Evolutionary conservation across 2,113 vertebrate genomes (phyloP), one percentile per base, ranked within the genome.

Genomic region (Paralichthys olivaceus): DNA sequence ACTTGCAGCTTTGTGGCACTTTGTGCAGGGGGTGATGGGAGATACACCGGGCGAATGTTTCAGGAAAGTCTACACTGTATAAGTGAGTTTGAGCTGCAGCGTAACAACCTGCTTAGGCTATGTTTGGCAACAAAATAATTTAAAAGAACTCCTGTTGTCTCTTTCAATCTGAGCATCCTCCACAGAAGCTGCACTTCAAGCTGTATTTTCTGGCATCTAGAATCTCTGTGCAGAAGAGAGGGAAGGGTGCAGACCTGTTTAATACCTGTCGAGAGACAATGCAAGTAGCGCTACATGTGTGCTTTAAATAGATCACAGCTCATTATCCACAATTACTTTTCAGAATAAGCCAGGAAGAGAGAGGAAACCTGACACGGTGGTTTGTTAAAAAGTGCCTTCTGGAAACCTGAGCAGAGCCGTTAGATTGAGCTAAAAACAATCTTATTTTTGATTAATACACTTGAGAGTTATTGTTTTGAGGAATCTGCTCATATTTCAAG

Each of bases 241-340:
- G 4, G 14, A 83, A 58, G 70, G 67, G 66, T 72, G 47, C 47
- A 25, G 64, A 67, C 61, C 62, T 47, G 13, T 58, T 28, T 20
- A 74, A 71, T 75, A 81, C 79, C 74, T 84, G 87, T 76, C 75
- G 5, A 62, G 69, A 70, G 76, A 84, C 32, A 14, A 57, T 15
- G 3, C 37, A 20, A 62, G 69, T 26, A 25, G 57, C 49, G 11
- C 34, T 72, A 60, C 40, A 25, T 54, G 51, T 75, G 78, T 77
- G 81, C 80, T 90, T 89, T 87, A 84, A 92, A 90, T 85, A 86
- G 86, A 91, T 92, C 90, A 90, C 43, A 75, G 71, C 87, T 92
- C 87, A 91, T 93, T 91, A 94, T 90, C 81, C 66, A 54, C 86
- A 88, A 90, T 90, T 90, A 89, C 77, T 84, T 87, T 84, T 77